Base-by-base conservation (phyloP, 2,888 invertebrate species). In the Eupithecia centaureata region DNA sequence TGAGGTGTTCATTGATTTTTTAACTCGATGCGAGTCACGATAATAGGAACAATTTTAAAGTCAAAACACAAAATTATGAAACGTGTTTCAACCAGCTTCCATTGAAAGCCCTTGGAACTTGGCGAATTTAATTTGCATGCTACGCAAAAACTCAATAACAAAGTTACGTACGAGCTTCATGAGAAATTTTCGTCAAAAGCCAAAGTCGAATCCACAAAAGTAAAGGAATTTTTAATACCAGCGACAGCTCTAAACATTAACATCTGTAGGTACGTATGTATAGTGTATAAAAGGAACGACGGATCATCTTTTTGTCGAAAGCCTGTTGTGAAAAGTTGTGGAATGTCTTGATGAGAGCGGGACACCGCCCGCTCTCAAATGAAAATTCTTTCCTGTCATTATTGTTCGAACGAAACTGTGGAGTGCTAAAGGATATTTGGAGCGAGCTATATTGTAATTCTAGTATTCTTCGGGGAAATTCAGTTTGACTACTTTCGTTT, bases 351-450 rank as follows among this genome's bases (percentile, higher is more conserved):
- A 87, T 87, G 85, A 85, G 83, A 58, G 32, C 71, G 80, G 79
- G 82, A 82, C 82, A 81, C 78, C 76, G 77, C 77, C 84, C 84
- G 80, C 81, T 82, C 86, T 86, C 79, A 89, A 90, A 91, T 91
- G 88, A 90, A 90, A 90, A 89, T 89, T 91, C 89, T 88, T 87
- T 86, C 76, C 78, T 76, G 83, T 84, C 87, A 88, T 89, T 89
- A 89, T 86, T 86, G 86, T 87, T 86, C 86, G 83, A 85, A 77
- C 73, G 76, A 76, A 81, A 78, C 79, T 77, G 77, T 78, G 77
- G 76, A 78, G 77, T 79, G 76, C 77, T 79, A 76, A 75, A 62
- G 65, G 62, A 71, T 75, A 73, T 69, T 72, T 71, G 35, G 64
- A 58, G 60, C 72, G 68, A 72, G 54, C 28, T 18, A 30, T 57